Evolutionary conservation across 2,797 vertebrate species (phyloP).

Genomic region (Telmatherina bonti): DNA sequence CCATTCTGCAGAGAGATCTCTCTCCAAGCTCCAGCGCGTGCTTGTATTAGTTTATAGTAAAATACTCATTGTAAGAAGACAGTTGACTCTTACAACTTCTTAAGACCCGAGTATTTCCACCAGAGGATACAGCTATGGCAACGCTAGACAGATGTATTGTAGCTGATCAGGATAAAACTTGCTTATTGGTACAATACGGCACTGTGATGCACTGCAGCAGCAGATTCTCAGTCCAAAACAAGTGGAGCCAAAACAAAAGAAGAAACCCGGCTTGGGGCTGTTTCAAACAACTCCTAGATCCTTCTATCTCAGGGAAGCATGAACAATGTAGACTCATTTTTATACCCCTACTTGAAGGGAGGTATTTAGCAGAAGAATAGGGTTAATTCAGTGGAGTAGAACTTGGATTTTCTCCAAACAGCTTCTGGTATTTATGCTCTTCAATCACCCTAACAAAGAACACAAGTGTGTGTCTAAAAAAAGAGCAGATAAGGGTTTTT

Average conservation of each 20-base stretch:
- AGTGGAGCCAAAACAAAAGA: background rate
- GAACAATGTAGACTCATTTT: background rate
- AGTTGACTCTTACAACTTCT: too few relatives aligned
- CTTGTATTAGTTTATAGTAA: too few relatives aligned
- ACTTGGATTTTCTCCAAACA: background rate
- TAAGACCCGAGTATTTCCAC: too few relatives aligned
- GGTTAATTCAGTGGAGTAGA: conserved; percentile 1
- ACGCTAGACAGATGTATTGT: background rate
- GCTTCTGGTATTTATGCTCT: conserved; percentile 6
- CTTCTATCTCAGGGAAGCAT: background rate
- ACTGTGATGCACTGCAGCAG: background rate
- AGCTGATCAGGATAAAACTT: background rate
- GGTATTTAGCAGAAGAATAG: background rate
- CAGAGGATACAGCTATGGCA: background rate
- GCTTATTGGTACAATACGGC: background rate
- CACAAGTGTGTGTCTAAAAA: conserved; percentile 16
- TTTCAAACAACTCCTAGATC: background rate
- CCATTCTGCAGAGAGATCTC: too few relatives aligned
- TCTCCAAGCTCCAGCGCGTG: too few relatives aligned
- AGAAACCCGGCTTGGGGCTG: background rate
- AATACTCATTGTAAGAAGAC: too few relatives aligned
- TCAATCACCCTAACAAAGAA: conserved; percentile 7
- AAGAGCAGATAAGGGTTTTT: background rate
- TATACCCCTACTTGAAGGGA: background rate
- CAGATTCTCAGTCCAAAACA: background rate